phyloP scores from a whole-genome alignment of 2,797 vertebrate genomes.

The Dicrostonyx torquatus region DNA sequence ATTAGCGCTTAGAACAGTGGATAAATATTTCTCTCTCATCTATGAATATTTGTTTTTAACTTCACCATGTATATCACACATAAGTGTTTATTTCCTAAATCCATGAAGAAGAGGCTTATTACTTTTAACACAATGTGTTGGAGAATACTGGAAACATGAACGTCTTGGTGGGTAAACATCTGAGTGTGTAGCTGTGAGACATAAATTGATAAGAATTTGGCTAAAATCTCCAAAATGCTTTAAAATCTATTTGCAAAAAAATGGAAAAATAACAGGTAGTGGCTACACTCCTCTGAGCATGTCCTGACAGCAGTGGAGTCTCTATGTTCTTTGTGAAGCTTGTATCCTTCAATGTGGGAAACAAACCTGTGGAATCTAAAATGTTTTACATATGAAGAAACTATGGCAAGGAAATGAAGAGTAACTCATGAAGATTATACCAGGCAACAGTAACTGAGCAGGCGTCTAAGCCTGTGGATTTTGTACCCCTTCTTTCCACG shows the following conservation, averaged over 20 bases:
- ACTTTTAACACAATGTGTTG: not conserved
- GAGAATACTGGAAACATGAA: not conserved
- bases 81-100: not conserved
- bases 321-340: not conserved
- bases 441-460: not conserved
- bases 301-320: not conserved
- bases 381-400: not conserved
- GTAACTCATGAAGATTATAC: not conserved
- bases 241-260: not conserved
- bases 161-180: not conserved
- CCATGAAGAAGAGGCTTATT: not conserved
- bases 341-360: not conserved
- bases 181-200: rapidly evolving
- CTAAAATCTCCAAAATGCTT: not conserved
- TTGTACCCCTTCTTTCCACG: not conserved
- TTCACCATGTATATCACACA: not conserved
- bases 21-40: not conserved
- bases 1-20: not conserved
- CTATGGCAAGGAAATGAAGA: not conserved
- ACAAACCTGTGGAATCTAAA: not conserved
- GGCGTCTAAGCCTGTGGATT: not conserved
- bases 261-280: not conserved
- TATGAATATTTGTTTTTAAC: not conserved
- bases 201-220: not conserved
- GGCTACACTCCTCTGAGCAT: not conserved